Percentiles rank a stretch among this genome's conserved stretches.
These are phyloP conservation scores for Julus scanicus DNA, from an alignment of 2,888 invertebrate genomes.

Conservation along the genomic window DNA sequence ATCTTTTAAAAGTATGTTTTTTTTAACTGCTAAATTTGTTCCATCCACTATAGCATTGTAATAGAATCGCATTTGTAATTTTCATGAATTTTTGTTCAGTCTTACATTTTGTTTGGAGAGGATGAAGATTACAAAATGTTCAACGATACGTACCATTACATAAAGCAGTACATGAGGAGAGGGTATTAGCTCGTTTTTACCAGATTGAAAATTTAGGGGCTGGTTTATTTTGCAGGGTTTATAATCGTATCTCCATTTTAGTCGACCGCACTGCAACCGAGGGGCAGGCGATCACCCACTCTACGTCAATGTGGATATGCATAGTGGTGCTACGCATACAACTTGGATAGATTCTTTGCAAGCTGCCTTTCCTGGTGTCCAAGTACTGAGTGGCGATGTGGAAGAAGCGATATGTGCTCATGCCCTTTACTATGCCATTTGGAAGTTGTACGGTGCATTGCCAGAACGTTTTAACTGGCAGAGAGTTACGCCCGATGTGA, in stretches of 20 bases:
- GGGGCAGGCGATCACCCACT: slow-evolving; percentile 73
- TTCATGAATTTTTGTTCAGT: slow-evolving; percentile 60
- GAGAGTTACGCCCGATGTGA: slow-evolving; percentile 69
- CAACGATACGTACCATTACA: slow-evolving; percentile 70
- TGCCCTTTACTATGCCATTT: slow-evolving; percentile 73
- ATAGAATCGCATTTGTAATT: not conserved
- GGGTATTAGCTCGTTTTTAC: slow-evolving; percentile 64
- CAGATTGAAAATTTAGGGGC: not conserved
- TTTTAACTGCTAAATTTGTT: not conserved
- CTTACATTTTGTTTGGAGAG: slow-evolving; percentile 73
- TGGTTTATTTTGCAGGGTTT: not conserved
- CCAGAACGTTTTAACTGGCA: slow-evolving; percentile 68
- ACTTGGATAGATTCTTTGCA: slow-evolving; percentile 75
- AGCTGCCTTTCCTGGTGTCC: slow-evolving; percentile 67
- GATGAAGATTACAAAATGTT: slow-evolving; percentile 71
- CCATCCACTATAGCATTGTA: no score
- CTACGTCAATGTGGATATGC: slow-evolving; percentile 75
- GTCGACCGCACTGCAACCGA: slow-evolving; percentile 69
- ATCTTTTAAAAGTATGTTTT: slow-evolving; percentile 71
- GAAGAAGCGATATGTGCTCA: slow-evolving; percentile 76
- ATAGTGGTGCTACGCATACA: slow-evolving; percentile 71
- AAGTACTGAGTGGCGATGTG: slow-evolving; percentile 72
- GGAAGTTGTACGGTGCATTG: slow-evolving; percentile 72
- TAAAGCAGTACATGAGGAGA: slow-evolving; percentile 70
- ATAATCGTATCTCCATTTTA: slow-evolving; percentile 59